Conservation (phyloP, 2,888 invertebrate species). For the Ischnus inquisitorius region DNA sequence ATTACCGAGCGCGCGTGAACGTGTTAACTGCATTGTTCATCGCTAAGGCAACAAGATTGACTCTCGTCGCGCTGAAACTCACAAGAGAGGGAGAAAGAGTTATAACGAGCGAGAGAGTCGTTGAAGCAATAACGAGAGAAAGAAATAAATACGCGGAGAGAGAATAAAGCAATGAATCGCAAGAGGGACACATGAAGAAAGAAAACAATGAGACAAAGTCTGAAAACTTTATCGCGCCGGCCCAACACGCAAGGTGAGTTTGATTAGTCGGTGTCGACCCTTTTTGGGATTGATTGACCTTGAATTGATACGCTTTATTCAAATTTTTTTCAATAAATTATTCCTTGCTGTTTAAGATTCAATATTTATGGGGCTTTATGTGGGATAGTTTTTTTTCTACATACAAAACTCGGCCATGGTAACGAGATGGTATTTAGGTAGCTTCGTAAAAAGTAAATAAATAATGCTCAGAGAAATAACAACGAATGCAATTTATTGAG, state of each 20-base stretch:
- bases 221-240: constrained; percentile 80
- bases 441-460: no score
- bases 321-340: background rate
- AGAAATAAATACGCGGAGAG: background rate
- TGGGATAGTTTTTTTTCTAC: background rate
- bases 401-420: no score
- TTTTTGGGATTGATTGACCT: background rate
- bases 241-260: constrained; percentile 84
- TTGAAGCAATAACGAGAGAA: background rate
- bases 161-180: background rate
- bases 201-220: constrained; percentile 81
- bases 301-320: background rate
- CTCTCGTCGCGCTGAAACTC: background rate
- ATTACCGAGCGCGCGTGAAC: constrained; percentile 16
- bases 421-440: no score
- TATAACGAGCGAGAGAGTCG: background rate
- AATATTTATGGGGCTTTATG: background rate
- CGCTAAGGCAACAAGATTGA: no score
- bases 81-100: background rate
- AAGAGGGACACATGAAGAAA: constrained; percentile 30
- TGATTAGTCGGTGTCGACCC: background rate
- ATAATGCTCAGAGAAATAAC: no score
- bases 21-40: no score
- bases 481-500: no score
- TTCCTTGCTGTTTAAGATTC: background rate